phyloP scores from a whole-genome alignment of 1,140 invertebrate species.

The Drosophila lacteicornis region DNA sequence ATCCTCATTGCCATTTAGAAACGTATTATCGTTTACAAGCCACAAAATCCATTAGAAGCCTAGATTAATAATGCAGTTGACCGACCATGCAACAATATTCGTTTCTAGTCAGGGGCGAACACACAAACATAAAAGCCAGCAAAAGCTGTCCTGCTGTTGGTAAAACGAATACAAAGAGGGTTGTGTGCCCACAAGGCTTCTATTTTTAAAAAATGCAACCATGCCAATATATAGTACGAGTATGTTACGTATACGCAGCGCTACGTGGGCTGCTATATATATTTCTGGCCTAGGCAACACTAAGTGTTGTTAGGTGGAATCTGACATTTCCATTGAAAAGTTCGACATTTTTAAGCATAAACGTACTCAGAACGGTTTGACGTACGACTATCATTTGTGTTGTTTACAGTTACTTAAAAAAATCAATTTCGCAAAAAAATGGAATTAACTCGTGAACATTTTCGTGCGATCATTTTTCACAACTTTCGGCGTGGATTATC shows the following conservation, averaged over 20 bases:
- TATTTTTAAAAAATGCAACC: slow-evolving; percentile 50
- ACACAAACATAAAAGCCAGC: slow-evolving; percentile 8
- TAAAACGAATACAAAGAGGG: slow-evolving; percentile 6
- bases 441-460: too few species aligned
- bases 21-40: slow-evolving; percentile 47
- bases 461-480: too few species aligned
- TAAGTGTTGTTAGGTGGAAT: too few species aligned
- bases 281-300: too few species aligned
- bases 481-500: too few species aligned
- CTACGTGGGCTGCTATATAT: too few species aligned
- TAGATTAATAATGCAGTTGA: slow-evolving; percentile 59
- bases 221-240: slow-evolving; percentile 46
- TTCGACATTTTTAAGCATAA: too few species aligned
- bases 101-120: slow-evolving; percentile 28
- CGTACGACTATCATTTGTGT: too few species aligned
- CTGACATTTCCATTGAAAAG: too few species aligned
- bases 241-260: slow-evolving; percentile 34
- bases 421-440: too few species aligned
- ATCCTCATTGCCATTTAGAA: slow-evolving; percentile 11
- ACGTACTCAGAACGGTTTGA: too few species aligned
- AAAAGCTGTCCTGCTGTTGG: slow-evolving; percentile 14
- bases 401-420: too few species aligned
- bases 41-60: slow-evolving; percentile 57
- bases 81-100: slow-evolving; percentile 47
- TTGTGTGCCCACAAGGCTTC: slow-evolving; percentile 15